These are phyloP conservation scores for Zygothrica quintamaculata DNA, from an alignment of 2,888 invertebrate species.

Conservation along the genomic window DNA sequence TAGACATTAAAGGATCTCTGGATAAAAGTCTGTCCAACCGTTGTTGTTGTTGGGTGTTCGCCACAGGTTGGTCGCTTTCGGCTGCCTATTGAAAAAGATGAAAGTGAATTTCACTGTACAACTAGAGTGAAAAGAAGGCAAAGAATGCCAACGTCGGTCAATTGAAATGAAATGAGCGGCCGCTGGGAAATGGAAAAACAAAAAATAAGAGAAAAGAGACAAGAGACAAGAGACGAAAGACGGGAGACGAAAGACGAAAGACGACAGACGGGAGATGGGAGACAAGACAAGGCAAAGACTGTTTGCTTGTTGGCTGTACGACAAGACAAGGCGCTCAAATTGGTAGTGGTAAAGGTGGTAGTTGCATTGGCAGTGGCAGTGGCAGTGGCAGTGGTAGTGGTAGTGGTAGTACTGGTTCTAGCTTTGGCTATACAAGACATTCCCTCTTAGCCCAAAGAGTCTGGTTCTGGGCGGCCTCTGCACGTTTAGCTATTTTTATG, in stretches of 20 bases:
- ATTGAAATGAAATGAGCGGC: conserved; percentile 56
- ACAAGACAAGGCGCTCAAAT: conserved; percentile 25
- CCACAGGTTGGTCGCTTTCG: conserved; percentile 37
- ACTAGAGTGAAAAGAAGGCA: conserved; percentile 30
- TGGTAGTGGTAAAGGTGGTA: conserved; percentile 24
- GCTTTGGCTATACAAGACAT: neutral
- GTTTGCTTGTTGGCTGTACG: too few species aligned
- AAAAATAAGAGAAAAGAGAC: neutral
- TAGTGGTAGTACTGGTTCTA: neutral
- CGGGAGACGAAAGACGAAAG: neutral
- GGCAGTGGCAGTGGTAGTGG: neutral
- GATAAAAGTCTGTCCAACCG: neutral
- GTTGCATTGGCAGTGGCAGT: conserved; percentile 4
- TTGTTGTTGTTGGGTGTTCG: conserved; percentile 54
- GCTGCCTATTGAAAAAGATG: conserved; percentile 69
- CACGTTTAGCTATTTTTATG: conserved; percentile 78
- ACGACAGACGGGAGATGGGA: neutral
- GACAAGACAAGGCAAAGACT: conserved; percentile 2
- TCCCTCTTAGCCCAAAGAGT: neutral
- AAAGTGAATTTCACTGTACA: conserved; percentile 65
- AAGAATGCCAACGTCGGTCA: conserved; percentile 57
- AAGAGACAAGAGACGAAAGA: neutral
- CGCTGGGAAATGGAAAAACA: conserved; percentile 47
- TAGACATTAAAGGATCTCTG: conserved; percentile 71
- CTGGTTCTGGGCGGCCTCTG: conserved; percentile 73